Base-by-base conservation (phyloP, 1,140 invertebrate genomes). In the Xylocopa sonorina region DNA sequence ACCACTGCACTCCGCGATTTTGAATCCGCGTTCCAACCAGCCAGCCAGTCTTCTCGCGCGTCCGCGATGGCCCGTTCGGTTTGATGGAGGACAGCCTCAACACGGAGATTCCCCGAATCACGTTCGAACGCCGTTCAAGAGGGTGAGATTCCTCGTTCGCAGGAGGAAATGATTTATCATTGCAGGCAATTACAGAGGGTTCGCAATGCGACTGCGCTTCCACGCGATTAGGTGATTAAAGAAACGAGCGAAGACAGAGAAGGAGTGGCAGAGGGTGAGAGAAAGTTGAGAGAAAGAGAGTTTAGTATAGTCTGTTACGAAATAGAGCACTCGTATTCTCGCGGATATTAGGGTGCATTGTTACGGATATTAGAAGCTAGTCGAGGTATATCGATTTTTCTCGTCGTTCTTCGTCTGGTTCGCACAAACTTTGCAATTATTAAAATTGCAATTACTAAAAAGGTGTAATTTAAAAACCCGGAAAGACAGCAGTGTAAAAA, bases 81-180 rank as follows among this genome's bases (percentile, higher is more conserved):
- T 76, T 57, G 27, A 32, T 32, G n/a, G 50, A 68, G 63, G 34
- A 67, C 50, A 24, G 7, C 32, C 21, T 16, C 14, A 50, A 21
- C 48, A 16, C 32, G 14, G 32, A 50, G 50, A 14, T 46, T 62
- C 57, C 41, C 38, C 12, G 69, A 73, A 32, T 62, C 27, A 43
- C 12, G 27, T 27, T 38, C 16, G 32, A 24, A 38, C 66, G 34
- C 3, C 29, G 29, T 62, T 34, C 18, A 34, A 71, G 32, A 41
- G 67, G 67, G 62, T 32, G 62, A 50, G 67, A 38, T 41, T 9
- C 50, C 34, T 51, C 24, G 32, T 68, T 55, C 21, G 12, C 51
- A n/a, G n/a, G 34, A 14, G 48, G 67, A 41, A 71, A 71, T 71
- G 34, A 71, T 71, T 71, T 55, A 71, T 71, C 67, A 71, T 71